Evolutionary conservation across 2,888 invertebrate genomes (phyloP), one percentile per base, ranked within the genome.

Genomic region (Branchipolynoe longqiensis): DNA sequence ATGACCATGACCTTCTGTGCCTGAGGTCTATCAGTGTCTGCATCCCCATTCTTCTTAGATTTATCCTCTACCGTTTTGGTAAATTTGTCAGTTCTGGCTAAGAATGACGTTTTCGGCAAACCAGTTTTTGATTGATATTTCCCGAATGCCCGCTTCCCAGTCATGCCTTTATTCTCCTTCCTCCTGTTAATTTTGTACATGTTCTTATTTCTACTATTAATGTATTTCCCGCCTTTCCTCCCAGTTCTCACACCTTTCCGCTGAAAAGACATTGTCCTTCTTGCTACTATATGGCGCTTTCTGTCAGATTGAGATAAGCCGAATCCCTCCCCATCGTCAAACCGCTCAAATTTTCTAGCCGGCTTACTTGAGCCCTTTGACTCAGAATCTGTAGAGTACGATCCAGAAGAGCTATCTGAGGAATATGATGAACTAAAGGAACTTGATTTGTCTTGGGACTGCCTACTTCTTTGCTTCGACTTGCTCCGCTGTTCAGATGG

Each of bases 171-270:
- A n/a, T 69, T 38, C 38, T 69, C 69, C n/a, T 69, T 69, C 36
- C 69, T 33, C 38, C 69, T 69, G 36, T 69, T 38, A n/a, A 69
- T 69, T 69, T 69, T 69, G n/a, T 69, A 69, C 36, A 14, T 33
- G 22, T 25, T 36, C 18, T 14, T 69, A n/a, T 33, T 14, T 48
- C 62, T 62, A 3, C 25, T 3, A 14, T 25, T 62, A 31, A 31
- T 69, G 38, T 14, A 33, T 36, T 36, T 36, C 33, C 33, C 3
- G 1, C 36, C 38, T 36, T 33, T 33, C 4, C 3, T 4, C 3
- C 22, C 18, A 25, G 12, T 33, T 36, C 14, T 22, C 14, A n/a
- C 2, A 4, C 14, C 58, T 58, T 58, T 58, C n/a, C 58, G 14
- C n/a, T 58, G 12, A 58, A 58, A 58, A 8, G 8, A 12, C 48